Conservation (phyloP, 2,113 vertebrate genomes). For the Actenoides lindsayi region DNA sequence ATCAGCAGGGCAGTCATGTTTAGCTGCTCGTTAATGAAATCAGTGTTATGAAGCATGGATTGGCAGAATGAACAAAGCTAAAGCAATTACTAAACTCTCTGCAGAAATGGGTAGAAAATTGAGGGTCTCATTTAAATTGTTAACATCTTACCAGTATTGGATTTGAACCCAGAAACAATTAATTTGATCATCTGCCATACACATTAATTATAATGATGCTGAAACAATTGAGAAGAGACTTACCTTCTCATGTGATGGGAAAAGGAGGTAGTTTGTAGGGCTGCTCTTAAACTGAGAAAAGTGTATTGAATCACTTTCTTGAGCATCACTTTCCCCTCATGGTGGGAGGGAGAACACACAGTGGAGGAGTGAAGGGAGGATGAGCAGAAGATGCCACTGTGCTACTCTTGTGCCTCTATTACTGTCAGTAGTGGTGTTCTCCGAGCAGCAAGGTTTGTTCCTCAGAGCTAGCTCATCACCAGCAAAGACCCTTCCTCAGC, state of each 20-base stretch:
- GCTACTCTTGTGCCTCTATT: not conserved
- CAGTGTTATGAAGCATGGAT: slow-evolving; percentile 33
- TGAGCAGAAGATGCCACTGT: not conserved
- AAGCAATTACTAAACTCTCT: slow-evolving; percentile 16
- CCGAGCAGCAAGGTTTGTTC: not conserved
- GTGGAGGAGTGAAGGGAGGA: not conserved
- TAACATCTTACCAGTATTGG: slow-evolving; percentile 52
- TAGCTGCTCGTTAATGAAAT: slow-evolving; percentile 59
- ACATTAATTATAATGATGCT: slow-evolving; percentile 47
- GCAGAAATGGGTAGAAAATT: slow-evolving; percentile 9
- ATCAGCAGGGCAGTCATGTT: slow-evolving; percentile 23
- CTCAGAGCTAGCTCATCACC: not conserved
- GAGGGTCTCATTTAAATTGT: slow-evolving; percentile 66
- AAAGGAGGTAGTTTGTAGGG: not conserved
- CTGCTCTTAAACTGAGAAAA: not conserved
- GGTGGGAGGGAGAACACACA: not conserved
- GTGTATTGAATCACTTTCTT: not conserved
- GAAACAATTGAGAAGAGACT: slow-evolving; percentile 27
- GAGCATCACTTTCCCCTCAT: not conserved
- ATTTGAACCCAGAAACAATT: slow-evolving; percentile 66
- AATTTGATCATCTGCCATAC: slow-evolving; percentile 43
- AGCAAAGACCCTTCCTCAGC: not conserved
- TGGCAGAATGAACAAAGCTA: slow-evolving; percentile 10
- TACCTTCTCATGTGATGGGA: not conserved
- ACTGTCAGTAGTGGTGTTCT: not conserved